Evolutionary conservation across 2,113 vertebrate species (phyloP).

Genomic region (Dipodomys spectabilis): DNA sequence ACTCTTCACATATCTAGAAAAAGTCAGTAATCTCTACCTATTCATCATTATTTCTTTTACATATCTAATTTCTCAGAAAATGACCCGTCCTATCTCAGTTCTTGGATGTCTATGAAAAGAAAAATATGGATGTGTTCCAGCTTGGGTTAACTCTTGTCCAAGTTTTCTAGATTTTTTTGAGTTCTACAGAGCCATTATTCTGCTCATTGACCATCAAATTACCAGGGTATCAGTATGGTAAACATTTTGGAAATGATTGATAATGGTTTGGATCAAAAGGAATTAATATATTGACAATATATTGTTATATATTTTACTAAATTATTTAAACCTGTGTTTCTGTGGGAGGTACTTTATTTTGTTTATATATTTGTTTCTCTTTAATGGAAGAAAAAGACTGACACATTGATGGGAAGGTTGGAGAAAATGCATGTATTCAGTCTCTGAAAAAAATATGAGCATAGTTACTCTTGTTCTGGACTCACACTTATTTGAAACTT

Average conservation of each 20-base stretch:
- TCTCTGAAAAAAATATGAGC: not conserved
- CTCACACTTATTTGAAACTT: conserved; percentile 48
- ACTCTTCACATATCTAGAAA: not conserved
- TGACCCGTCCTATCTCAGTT: not conserved
- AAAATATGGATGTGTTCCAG: not conserved
- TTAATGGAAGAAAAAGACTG: not conserved
- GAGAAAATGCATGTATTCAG: not conserved
- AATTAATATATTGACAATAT: not conserved
- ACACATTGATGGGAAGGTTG: not conserved
- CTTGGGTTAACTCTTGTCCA: not conserved
- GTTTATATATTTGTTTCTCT: not conserved
- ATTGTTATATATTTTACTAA: not conserved
- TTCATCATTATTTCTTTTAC: not conserved
- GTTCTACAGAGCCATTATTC: not conserved
- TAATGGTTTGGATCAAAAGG: not conserved
- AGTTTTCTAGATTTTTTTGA: conserved; percentile 20
- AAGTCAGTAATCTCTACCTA: not conserved
- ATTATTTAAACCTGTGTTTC: not conserved
- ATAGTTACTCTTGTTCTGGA: not conserved
- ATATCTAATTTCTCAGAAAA: conserved; percentile 9
- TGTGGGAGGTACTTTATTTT: not conserved
- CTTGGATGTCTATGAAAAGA: not conserved
- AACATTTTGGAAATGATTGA: not conserved
- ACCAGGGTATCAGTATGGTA: not conserved
- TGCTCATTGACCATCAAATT: not conserved